Evolutionary conservation across 23 tunicate species (phyloP).

Genomic region (Pegea sp.): DNA sequence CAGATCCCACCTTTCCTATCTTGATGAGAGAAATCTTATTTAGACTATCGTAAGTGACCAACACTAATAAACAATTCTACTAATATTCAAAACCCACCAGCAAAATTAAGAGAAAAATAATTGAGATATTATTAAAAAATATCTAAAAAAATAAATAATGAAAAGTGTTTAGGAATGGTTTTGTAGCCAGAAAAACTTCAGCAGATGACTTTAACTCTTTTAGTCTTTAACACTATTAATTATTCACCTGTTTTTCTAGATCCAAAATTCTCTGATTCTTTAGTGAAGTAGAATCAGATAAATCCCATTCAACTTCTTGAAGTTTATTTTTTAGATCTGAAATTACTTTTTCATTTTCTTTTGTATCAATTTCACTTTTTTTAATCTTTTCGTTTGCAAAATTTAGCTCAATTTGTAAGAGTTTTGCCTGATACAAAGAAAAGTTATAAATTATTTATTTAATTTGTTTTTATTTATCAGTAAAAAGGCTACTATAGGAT

Average conservation of each 20-base stretch:
- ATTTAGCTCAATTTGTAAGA: slow-evolving; percentile 19
- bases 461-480: neutral
- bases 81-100: no score
- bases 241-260: slow-evolving; percentile 30
- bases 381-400: slow-evolving; percentile 7
- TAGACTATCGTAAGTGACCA: no score
- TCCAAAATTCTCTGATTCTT: slow-evolving; percentile 62
- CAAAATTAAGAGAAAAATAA: no score
- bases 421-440: neutral
- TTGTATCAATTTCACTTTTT: slow-evolving; percentile 1
- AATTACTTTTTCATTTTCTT: slow-evolving; percentile 4
- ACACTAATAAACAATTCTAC: no score
- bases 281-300: slow-evolving; percentile 18
- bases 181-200: no score
- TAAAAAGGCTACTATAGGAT: neutral
- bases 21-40: no score
- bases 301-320: slow-evolving; percentile 32
- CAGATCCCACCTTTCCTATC: no score
- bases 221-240: neutral
- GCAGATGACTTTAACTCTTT: no score
- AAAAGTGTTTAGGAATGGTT: no score
- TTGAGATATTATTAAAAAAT: no score
- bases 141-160: no score
- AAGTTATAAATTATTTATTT: neutral
- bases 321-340: slow-evolving; percentile 21